These are phyloP conservation scores for Pygoscelis adeliae DNA, from an alignment of 2,113 vertebrate genomes.

Conservation along the genomic window DNA sequence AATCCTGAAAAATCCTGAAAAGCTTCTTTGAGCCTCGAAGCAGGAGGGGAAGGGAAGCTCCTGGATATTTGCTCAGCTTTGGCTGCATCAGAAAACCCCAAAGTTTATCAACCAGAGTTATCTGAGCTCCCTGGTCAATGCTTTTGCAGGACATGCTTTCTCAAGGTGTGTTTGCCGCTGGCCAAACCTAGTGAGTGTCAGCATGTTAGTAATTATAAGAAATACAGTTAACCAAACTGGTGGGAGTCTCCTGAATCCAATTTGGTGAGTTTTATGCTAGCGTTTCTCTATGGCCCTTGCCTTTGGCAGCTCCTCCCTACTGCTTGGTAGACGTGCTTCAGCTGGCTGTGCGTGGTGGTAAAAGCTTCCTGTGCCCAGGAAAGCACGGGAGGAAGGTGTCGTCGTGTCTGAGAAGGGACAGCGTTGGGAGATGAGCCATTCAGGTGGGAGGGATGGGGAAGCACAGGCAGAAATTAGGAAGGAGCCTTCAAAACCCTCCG, in stretches of 20 bases:
- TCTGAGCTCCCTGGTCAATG: background rate
- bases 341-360: background rate
- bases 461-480: background rate
- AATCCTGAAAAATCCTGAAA: background rate
- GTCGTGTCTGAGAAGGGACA: background rate
- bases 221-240: background rate
- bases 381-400: accelerated
- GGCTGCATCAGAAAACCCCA: background rate
- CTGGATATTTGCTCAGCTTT: background rate
- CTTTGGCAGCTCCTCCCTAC: background rate
- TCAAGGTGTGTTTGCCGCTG: accelerated
- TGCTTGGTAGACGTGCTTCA: background rate
- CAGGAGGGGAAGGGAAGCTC: background rate
- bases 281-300: no score
- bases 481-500: background rate
- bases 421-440: accelerated
- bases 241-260: background rate
- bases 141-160: background rate
- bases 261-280: background rate
- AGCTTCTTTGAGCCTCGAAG: background rate
- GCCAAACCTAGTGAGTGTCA: background rate
- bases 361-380: background rate
- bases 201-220: background rate
- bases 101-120: background rate
- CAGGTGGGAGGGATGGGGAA: background rate